A percentile compares a stretch with the other conserved stretches of the same genome.
Evolutionary conservation across 1,140 invertebrate genomes (phyloP).

Genomic region (Orius insidiosus): DNA sequence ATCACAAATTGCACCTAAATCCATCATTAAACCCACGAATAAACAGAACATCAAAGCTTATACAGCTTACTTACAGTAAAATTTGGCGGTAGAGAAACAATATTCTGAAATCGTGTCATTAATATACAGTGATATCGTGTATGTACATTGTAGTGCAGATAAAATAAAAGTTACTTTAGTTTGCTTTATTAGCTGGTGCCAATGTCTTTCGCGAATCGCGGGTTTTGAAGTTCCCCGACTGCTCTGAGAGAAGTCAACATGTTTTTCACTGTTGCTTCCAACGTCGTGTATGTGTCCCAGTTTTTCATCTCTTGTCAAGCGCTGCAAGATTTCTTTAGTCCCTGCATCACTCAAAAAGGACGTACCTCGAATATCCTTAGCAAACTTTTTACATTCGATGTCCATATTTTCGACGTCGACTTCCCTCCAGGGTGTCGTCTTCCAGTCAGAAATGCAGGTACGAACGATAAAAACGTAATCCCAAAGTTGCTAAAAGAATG

Average conservation of each 20-base stretch:
- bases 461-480: constrained; percentile 82
- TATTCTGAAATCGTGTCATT: constrained; percentile 22
- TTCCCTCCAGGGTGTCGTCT: constrained; percentile 86
- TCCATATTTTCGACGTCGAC: constrained; percentile 97
- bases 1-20: constrained; percentile 75
- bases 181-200: constrained; percentile 88
- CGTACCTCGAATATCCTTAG: constrained; percentile 81
- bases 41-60: background rate
- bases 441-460: constrained; percentile 91
- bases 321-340: no score
- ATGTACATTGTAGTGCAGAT: background rate
- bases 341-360: no score
- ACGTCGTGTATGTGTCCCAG: constrained; percentile 73
- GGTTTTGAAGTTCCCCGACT: constrained; percentile 88
- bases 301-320: constrained; percentile 53
- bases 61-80: constrained; percentile 59
- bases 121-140: constrained; percentile 7
- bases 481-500: constrained; percentile 60
- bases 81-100: constrained; percentile 30
- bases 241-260: constrained; percentile 78
- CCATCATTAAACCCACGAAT: background rate
- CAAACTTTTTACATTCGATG: constrained; percentile 93
- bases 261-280: constrained; percentile 79
- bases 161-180: constrained; percentile 53
- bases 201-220: constrained; percentile 89